These are phyloP conservation scores for Calcarius lapponicus DNA, from an alignment of 2,797 vertebrate species.

Conservation along the genomic window DNA sequence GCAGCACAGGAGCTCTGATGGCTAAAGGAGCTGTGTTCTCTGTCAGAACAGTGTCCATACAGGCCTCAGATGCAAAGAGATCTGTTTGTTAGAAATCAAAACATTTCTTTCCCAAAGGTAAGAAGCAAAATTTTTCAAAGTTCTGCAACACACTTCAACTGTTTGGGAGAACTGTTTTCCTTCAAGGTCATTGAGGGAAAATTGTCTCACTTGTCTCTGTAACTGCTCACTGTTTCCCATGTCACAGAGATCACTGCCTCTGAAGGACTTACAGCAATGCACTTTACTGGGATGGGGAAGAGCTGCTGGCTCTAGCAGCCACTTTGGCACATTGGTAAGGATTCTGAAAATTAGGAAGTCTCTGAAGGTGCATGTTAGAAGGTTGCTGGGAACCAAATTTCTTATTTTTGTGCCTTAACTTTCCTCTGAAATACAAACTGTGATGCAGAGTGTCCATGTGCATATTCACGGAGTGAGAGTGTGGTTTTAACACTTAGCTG, in stretches of 20 bases:
- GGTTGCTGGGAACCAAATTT: not conserved
- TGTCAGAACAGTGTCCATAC: not conserved
- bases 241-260: not conserved
- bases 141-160: fast-evolving
- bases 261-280: not conserved
- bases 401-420: not conserved
- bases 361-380: not conserved
- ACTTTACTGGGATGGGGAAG: not conserved
- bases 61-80: not conserved
- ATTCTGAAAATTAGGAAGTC: not conserved
- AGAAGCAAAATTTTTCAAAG: not conserved
- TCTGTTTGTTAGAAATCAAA: not conserved
- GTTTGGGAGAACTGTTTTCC: too few species aligned
- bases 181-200: not conserved
- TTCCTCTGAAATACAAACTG: not conserved
- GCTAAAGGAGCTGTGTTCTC: not conserved
- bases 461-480: not conserved
- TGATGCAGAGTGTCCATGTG: not conserved
- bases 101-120: not conserved
- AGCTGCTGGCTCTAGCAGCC: not conserved
- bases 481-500: not conserved
- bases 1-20: not conserved
- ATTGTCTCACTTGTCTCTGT: not conserved
- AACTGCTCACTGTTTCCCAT: not conserved
- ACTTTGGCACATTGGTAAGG: not conserved